Base-by-base conservation (phyloP, 2,113 vertebrate species). In the Colaptes auratus region DNA sequence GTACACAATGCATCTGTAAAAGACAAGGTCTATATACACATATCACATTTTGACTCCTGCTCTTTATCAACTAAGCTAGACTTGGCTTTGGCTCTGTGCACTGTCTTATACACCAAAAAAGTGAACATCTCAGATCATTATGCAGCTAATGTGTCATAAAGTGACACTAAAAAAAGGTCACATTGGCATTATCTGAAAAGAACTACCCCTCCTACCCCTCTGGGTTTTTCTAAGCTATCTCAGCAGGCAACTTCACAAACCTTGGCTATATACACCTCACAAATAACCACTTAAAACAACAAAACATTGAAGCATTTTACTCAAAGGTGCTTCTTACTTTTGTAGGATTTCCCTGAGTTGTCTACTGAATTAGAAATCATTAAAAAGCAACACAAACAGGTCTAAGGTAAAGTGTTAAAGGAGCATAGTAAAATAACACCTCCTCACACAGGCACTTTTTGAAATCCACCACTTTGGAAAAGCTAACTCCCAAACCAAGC, bases 381-480 rank as follows among this genome's bases (percentile, higher is more conserved):
- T 25, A 33, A 70, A 69, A 79, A 70, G 42, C 35, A 88, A 73
- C 27, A 77, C 8, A n/a, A 46, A 85, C 13, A 88, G 23, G 52
- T 69, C 31, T 36, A 78, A 44, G 7, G 31, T 25, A 12, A 86
- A 89, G 19, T 30, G 24, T 73, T n/a, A 61, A 9, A 65, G 23
- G 5, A 79, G 20, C 11, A 53, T 24, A 1, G 21, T 39, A 71
- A 92, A 91, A 61, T 24, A 0, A 65, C 10, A 55, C 8, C 8
- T 5, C 7, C n/a, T 48, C 16, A 52, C 0, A 14, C 0, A 0
- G 24, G 33, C 20, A 76, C 15, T 35, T 42, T 35, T 25, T 76
- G 50, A 93, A 87, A 75, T 4, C 18, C 14, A 53, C 9, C 2
- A 21, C 20, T 86, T 74, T 24, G 78, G 75, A 84, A 83, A 71